These are phyloP conservation scores for Lydus trimaculatus DNA, from an alignment of 2,888 invertebrate genomes.

Conservation along the genomic window DNA sequence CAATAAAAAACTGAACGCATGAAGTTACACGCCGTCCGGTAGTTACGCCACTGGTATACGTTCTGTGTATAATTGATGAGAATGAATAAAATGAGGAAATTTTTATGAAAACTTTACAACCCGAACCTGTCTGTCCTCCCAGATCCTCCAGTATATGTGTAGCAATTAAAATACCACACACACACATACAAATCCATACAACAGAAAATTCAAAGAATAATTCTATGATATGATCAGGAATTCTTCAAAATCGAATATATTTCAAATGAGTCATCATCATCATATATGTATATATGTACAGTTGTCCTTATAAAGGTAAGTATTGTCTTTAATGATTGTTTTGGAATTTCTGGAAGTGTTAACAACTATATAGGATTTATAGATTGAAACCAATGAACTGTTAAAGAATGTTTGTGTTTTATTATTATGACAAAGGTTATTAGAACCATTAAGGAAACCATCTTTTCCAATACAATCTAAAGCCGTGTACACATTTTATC, in stretches of 20 bases:
- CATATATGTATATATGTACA: no score
- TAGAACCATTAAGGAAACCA: background rate
- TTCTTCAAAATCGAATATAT: background rate
- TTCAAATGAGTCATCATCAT: background rate
- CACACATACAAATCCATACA: no score
- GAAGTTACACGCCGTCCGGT: no score
- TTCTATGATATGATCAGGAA: background rate
- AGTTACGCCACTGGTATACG: no score
- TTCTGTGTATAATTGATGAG: background rate
- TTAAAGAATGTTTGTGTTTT: background rate
- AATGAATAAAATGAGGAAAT: background rate
- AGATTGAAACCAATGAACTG: conserved; percentile 3
- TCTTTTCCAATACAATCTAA: background rate
- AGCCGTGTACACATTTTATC: background rate
- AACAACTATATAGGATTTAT: background rate
- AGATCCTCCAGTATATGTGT: background rate
- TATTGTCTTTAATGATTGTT: background rate
- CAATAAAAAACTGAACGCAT: no score
- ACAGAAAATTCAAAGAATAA: background rate
- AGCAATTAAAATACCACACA: background rate
- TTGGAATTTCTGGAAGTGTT: background rate
- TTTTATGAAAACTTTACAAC: background rate
- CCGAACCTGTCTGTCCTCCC: background rate
- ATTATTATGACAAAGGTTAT: conserved; percentile 3
- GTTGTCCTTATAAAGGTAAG: conserved; percentile 2